Evolutionary conservation across 2,888 invertebrate genomes (phyloP).

Genomic region (Eilema griseolum): DNA sequence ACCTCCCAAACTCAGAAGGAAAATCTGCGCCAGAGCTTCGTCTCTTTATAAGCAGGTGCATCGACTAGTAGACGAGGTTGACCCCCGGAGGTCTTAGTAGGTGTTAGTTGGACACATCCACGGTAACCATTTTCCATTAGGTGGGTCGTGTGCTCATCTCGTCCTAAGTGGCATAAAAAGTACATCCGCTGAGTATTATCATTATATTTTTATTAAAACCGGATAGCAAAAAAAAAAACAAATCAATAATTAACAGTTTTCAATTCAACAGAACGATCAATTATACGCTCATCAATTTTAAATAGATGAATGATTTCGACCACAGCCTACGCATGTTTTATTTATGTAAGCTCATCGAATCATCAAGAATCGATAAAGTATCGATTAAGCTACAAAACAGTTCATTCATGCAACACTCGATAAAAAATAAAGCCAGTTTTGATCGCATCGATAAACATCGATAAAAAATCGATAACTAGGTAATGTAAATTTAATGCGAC

Average conservation of each 20-base stretch:
- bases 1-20: no score
- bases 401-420: slow-evolving; percentile 20
- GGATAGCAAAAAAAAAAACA: background rate
- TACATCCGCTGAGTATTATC: background rate
- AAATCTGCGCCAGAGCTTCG: no score
- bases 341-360: slow-evolving; percentile 20
- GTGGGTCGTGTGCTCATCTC: no score
- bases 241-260: background rate
- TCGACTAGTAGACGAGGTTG: no score
- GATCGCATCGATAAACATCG: slow-evolving; percentile 24
- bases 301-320: slow-evolving; percentile 11
- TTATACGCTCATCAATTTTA: slow-evolving; percentile 13
- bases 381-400: slow-evolving; percentile 19
- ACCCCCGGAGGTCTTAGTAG: no score
- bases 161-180: no score
- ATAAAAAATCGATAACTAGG: slow-evolving; percentile 35
- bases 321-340: slow-evolving; percentile 21
- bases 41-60: no score
- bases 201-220: background rate
- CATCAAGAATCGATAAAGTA: slow-evolving; percentile 20
- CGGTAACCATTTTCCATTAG: no score
- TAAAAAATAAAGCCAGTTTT: slow-evolving; percentile 22
- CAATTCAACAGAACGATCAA: slow-evolving; percentile 11
- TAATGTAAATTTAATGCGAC: slow-evolving; percentile 46
- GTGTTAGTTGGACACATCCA: no score